A percentile compares a stretch with the other conserved stretches of the same genome.
These are phyloP conservation scores for Anomalospiza imberbis DNA, from an alignment of 2,797 vertebrate genomes.

Conservation along the genomic window DNA sequence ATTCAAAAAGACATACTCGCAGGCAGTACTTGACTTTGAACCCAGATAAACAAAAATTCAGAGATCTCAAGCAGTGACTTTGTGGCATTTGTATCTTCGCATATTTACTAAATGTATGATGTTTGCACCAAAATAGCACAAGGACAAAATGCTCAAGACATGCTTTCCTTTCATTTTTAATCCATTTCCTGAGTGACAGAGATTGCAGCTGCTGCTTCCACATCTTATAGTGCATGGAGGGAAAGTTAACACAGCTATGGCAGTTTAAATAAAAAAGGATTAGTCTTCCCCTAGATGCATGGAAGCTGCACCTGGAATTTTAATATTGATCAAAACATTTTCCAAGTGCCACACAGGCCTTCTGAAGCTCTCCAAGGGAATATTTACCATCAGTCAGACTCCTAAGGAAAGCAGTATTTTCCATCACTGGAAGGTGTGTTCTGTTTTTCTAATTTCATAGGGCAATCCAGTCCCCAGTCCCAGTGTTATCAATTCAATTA, in stretches of 20 bases:
- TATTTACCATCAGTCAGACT: not conserved
- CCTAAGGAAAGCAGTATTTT: not conserved
- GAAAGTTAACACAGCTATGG: not conserved
- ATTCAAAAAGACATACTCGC: not conserved
- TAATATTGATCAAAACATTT: not conserved
- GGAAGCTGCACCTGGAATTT: not conserved
- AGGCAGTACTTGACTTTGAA: not conserved
- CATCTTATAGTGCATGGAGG: not conserved
- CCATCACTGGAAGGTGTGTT: not conserved
- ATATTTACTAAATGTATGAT: not conserved
- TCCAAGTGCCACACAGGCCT: not conserved
- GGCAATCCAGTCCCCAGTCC: not conserved
- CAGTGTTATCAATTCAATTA: not conserved
- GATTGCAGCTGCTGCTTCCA: not conserved
- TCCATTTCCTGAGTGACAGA: not conserved
- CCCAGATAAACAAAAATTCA: not conserved
- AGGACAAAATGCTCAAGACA: not conserved
- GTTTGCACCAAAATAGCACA: not conserved
- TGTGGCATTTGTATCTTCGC: not conserved
- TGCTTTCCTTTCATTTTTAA: not conserved
- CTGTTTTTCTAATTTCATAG: not conserved
- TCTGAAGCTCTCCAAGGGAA: not conserved
- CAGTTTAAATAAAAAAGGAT: not conserved
- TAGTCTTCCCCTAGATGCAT: not conserved
- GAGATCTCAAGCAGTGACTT: not conserved